Base-by-base conservation (phyloP, 2,113 vertebrate genomes). In the Planiliza haematocheilus region DNA sequence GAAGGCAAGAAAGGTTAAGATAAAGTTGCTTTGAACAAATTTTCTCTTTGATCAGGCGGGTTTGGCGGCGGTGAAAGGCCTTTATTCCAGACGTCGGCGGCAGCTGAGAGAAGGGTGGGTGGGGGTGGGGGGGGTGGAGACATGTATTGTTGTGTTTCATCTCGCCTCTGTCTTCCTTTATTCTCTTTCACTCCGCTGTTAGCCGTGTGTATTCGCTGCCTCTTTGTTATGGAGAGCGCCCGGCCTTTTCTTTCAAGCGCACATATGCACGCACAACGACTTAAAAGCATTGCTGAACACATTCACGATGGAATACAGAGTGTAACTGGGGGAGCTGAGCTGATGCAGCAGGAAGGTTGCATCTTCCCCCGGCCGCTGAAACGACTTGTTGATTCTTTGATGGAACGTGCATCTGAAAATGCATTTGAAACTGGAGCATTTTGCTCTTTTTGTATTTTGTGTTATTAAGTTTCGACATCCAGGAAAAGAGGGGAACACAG, bases 1-100 rank as follows among this genome's bases (percentile, higher is more conserved):
- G 34, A 59, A 71, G 55, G 67, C 75, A 74, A 67, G 37, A 81
- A 85, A 87, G 83, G 88, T 91, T 87, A 77, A 90, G 85, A 93
- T 88, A 79, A 89, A 91, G 87, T 92, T 88, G 85, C 92, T 92
- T 94, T 92, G 90, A 92, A 91, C 91, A 91, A 89, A 88, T 89
- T 86, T 83, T 51, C 14, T 60, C 39, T 89, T 94, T 95, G 94
- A 94, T 95, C 88, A 91, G 63, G 53, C 41, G 71, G 75, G 66
- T 70, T n/a, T n/a, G n/a, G n/a, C 36, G 36, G 58, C 24, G 30
- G 66, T 68, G 79, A 87, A 83, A 84, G 81, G 77, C 69, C 85
- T 89, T 79, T 88, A 49, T 77, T 79, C 71, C 59, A 52, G 43
- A 71, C 83, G 83, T 78, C 80, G 74, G 48, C 49, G 30, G 14